These are phyloP conservation scores for Aurelia aurita complex sp. Pacific DNA, from an alignment of 30 jellyfish, hydroid and myxozoan species.

Conservation along the genomic window DNA sequence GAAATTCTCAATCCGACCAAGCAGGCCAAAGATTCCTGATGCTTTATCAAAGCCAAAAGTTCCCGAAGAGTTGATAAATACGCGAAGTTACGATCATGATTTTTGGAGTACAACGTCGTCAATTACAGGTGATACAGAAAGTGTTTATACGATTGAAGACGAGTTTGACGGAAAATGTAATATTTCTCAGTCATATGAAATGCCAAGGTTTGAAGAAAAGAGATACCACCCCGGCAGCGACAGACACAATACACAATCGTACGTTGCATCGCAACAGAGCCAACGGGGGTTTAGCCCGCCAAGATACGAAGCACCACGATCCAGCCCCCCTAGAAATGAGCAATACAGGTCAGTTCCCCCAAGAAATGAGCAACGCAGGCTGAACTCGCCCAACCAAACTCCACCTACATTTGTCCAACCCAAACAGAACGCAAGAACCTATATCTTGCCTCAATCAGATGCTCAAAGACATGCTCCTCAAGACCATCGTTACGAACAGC, in stretches of 20 bases:
- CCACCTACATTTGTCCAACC: slow-evolving; percentile 14
- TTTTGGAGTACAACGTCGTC: slow-evolving; percentile 59
- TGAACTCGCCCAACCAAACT: not conserved
- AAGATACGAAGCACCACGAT: not conserved
- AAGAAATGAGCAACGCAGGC: not conserved
- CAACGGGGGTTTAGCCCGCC: slow-evolving; percentile 39
- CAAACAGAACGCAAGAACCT: not conserved
- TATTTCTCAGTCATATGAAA: slow-evolving; percentile 17
- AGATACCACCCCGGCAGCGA: not conserved
- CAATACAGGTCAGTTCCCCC: slow-evolving; percentile 2
- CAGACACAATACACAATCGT: not conserved
- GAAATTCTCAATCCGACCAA: slow-evolving; percentile 16
- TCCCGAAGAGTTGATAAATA: slow-evolving; percentile 32
- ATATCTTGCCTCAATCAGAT: slow-evolving; percentile 4
- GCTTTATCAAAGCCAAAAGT: slow-evolving; percentile 46
- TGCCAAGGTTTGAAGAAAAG: slow-evolving; percentile 13
- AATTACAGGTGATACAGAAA: slow-evolving; percentile 45
- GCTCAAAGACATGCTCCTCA: slow-evolving; percentile 20
- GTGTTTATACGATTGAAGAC: slow-evolving; percentile 43
- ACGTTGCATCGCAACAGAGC: not conserved
- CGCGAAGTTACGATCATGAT: slow-evolving; percentile 39
- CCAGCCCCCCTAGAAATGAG: slow-evolving; percentile 1
- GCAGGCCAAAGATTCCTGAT: slow-evolving; percentile 66
- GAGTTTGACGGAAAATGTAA: slow-evolving; percentile 43
- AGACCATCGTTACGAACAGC: slow-evolving; percentile 4